Conservation (phyloP, 2,113 vertebrate genomes). For the Triplophysa tibetana region DNA sequence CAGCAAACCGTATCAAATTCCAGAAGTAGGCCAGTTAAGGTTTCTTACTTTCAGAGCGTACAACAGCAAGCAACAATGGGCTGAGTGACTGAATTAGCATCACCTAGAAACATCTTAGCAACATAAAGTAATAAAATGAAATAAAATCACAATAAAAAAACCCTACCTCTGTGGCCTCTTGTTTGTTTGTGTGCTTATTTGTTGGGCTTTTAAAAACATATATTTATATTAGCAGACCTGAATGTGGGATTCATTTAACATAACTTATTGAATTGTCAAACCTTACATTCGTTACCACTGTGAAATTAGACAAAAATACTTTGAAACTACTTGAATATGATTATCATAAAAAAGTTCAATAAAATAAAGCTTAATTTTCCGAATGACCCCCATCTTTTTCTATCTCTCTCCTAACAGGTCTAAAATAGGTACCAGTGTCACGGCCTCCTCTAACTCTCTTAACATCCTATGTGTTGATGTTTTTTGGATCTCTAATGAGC, state of each 20-base stretch:
- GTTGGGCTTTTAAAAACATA: too few relatives aligned
- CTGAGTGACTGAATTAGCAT: neutral
- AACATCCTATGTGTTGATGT: conserved; percentile 52
- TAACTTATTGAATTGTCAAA: too few relatives aligned
- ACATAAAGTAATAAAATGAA: neutral
- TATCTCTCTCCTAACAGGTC: conserved; percentile 37
- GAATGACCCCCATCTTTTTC: neutral
- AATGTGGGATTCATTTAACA: too few relatives aligned
- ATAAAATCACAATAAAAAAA: neutral
- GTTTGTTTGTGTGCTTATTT: too few relatives aligned
- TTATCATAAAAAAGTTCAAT: too few relatives aligned
- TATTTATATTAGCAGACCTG: too few relatives aligned
- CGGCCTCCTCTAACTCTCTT: conserved; percentile 6
- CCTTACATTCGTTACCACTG: too few relatives aligned
- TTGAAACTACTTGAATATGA: too few relatives aligned
- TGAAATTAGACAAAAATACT: too few relatives aligned
- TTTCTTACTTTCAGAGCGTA: conserved; percentile 11
- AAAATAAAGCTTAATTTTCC: too few relatives aligned
- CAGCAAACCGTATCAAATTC: conserved; percentile 28
- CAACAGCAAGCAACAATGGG: neutral
- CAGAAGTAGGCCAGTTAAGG: conserved; percentile 1
- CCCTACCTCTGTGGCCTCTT: neutral
- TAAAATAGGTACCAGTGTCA: conserved; percentile 9
- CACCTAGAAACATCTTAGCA: conserved; percentile 19
- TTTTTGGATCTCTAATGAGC: conserved; percentile 51